A percentile compares a stretch with the other conserved stretches of the same genome.
Conservation (phyloP, 2,113 vertebrate genomes). For the Grantiella picta region DNA sequence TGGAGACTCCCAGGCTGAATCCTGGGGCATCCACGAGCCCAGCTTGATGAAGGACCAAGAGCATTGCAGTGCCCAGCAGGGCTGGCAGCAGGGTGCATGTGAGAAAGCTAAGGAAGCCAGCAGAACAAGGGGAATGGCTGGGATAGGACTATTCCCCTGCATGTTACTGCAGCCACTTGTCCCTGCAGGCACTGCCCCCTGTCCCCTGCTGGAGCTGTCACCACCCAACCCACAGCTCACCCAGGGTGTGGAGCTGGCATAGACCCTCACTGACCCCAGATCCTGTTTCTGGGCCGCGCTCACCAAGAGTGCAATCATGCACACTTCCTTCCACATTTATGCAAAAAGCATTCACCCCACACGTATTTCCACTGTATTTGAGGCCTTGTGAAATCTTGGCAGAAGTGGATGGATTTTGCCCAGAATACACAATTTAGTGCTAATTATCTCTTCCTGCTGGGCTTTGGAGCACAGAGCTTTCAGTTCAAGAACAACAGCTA, state of each 20-base stretch:
- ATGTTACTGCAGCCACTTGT: accelerated
- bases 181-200: neutral
- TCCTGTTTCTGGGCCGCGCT: neutral
- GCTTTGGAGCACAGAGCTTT: conserved; percentile 46
- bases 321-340: conserved; percentile 42
- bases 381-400: conserved; percentile 31
- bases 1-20: neutral
- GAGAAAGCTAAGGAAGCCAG: neutral
- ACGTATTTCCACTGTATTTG: conserved; percentile 2
- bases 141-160: neutral
- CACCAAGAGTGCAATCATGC: conserved; percentile 16
- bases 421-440: conserved; percentile 57
- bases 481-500: conserved; percentile 38
- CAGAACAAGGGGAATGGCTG: neutral
- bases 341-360: conserved; percentile 11
- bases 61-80: neutral
- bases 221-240: neutral
- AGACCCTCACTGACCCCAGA: neutral
- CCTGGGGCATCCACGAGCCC: neutral
- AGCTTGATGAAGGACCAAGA: neutral
- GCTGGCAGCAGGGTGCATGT: neutral
- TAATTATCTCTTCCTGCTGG: conserved; percentile 62
- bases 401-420: conserved; percentile 51
- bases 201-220: neutral
- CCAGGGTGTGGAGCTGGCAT: neutral